Base-by-base conservation (phyloP, 2,888 invertebrate species). In the Monochamus alternatus region DNA sequence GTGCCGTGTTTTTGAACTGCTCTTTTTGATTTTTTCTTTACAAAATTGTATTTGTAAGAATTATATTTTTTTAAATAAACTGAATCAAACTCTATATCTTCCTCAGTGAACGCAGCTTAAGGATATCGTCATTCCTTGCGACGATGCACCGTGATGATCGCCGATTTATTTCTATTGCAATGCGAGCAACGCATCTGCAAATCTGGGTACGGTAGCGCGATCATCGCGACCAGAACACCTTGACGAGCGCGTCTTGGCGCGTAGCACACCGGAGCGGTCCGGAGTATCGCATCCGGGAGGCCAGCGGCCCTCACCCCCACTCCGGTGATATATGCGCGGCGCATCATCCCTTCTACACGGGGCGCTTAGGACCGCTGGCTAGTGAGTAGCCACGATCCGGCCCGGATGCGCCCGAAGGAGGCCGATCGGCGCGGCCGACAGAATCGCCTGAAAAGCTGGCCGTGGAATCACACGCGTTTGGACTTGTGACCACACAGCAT, bases 351-450 rank as follows among this genome's bases (percentile, higher is more conserved):
- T 86, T 77, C 79, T 73, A 75, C 78, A 64, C 51, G 38, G 90
- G 90, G 89, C 89, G 84, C 88, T 87, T 86, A 87, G 87, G 89
- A 90, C 91, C 91, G 91, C 89, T 91, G 91, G 91, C 90, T 90
- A 89, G 88, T 86, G 87, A 88, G 88, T 88, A 88, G 88, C 89
- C 88, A 86, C 85, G 79, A 79, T 9, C 52, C 44, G 52, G 63
- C 63, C 67, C 80, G 79, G 75, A 43, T 30, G 38, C 55, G 7
- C 14, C 69, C 77, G 79, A 76, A 65, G 63, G 10, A n/a, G 64
- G 32, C 47, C 79, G 79, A 79, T 44, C 52, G 60, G 67, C 73
- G 63, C 80, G 76, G 78, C 73, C 78, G 81, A 74, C 67, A 70
- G 77, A 38, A 38, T 81, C 82, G 81, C 80, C 82, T 82, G 84